A percentile compares a stretch with the other conserved stretches of the same genome.
phyloP scores from a whole-genome alignment of 1,140 invertebrate species.

The Vanessa atalanta region DNA sequence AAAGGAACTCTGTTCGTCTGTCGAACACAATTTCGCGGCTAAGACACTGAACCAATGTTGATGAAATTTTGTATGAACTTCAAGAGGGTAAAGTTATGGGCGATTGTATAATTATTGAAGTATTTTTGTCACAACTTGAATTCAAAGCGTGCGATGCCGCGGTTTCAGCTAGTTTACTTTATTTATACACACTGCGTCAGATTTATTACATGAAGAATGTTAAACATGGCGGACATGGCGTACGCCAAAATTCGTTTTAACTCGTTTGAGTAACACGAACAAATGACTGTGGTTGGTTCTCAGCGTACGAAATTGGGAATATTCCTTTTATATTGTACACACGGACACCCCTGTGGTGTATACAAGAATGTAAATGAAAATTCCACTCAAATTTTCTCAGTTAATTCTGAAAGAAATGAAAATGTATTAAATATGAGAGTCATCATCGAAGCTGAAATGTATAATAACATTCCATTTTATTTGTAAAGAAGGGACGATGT shows the following conservation, averaged over 20 bases:
- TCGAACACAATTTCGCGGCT: too few relatives aligned
- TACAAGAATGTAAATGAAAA: conserved; percentile 19
- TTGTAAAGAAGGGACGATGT: too few relatives aligned
- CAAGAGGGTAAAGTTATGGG: too few relatives aligned
- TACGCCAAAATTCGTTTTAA: conserved; percentile 56
- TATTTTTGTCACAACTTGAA: too few relatives aligned
- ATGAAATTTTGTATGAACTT: too few relatives aligned
- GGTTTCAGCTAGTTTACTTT: too few relatives aligned
- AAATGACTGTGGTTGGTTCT: conserved; percentile 61
- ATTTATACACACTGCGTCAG: conserved; percentile 9
- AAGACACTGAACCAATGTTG: too few relatives aligned
- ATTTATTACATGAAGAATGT: conserved; percentile 60
- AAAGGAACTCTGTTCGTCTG: too few relatives aligned
- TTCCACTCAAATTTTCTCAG: conserved; percentile 16
- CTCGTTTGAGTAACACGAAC: conserved; percentile 56
- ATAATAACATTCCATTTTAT: too few relatives aligned
- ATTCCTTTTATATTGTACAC: conserved; percentile 31
- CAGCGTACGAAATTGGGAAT: conserved; percentile 56
- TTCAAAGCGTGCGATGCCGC: too few relatives aligned
- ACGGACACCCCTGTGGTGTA: conserved; percentile 15
- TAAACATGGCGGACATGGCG: conserved; percentile 42
- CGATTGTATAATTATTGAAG: too few relatives aligned
- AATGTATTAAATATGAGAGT: conserved; percentile 5
- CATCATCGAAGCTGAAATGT: too few relatives aligned
- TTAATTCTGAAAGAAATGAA: conserved; percentile 11